A percentile compares a stretch with the other conserved stretches of the same genome.
Evolutionary conservation across 1,140 invertebrate genomes (phyloP).

Genomic region (Leptopilina boulardi): DNA sequence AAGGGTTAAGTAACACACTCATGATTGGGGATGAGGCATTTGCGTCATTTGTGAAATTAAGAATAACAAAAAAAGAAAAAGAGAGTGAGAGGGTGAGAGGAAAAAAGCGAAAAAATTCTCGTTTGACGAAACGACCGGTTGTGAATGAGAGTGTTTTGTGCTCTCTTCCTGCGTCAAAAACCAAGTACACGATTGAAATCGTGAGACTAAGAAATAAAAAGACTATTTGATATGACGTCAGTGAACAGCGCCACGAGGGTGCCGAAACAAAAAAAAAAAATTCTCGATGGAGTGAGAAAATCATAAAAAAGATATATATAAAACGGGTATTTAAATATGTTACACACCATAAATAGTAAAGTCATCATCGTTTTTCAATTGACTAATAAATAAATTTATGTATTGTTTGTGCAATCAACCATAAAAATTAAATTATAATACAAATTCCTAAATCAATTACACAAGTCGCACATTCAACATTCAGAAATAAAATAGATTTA

Average conservation of each 20-base stretch:
- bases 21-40: not conserved
- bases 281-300: not conserved
- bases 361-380: too few species aligned
- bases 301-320: not conserved
- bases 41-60: not conserved
- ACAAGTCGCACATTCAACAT: too few species aligned
- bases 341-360: too few species aligned
- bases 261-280: too few species aligned
- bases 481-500: too few species aligned
- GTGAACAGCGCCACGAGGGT: not conserved
- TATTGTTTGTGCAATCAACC: too few species aligned
- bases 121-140: not conserved
- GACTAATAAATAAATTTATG: too few species aligned
- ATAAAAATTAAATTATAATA: too few species aligned
- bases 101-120: not conserved
- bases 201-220: conserved; percentile 1
- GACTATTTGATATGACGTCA: not conserved
- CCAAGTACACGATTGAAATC: not conserved
- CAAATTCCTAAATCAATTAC: too few species aligned
- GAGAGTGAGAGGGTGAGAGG: too few species aligned
- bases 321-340: not conserved
- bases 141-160: conserved; percentile 25
- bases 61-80: too few species aligned
- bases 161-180: conserved; percentile 19
- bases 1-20: not conserved